These are phyloP conservation scores for Myioborus miniatus DNA, from an alignment of 2,797 vertebrate species.

Conservation along the genomic window DNA sequence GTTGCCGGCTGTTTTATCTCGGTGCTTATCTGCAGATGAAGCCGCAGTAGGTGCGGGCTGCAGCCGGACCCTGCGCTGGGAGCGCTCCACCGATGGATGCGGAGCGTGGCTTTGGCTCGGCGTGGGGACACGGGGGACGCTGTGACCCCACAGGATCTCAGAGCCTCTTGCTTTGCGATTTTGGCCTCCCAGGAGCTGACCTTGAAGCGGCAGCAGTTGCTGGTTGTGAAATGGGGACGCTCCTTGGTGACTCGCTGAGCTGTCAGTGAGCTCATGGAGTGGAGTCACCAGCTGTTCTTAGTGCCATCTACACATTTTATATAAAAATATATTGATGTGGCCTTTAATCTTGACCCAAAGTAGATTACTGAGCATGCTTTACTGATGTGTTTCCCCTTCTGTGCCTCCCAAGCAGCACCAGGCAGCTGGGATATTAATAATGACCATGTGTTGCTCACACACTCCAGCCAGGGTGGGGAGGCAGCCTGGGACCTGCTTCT, in stretches of 20 bases:
- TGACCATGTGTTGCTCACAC: neutral
- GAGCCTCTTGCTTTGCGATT: accelerated
- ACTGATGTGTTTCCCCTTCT: neutral
- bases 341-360: neutral
- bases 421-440: neutral
- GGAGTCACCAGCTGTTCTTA: neutral
- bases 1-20: neutral
- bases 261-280: neutral
- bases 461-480: neutral
- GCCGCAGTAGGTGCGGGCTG: neutral
- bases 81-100: neutral
- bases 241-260: neutral
- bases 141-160: accelerated
- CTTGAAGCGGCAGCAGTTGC: neutral
- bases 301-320: neutral
- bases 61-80: neutral
- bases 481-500: neutral
- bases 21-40: neutral
- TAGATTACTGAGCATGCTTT: neutral
- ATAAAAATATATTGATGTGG: neutral
- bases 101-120: neutral
- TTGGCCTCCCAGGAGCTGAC: neutral
- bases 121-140: neutral
- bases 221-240: neutral
- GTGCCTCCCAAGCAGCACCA: neutral